Percentiles rank a stretch among this genome's conserved stretches.
Evolutionary conservation across 1,140 invertebrate genomes (phyloP).

Genomic region (Drosophila ironensis): DNA sequence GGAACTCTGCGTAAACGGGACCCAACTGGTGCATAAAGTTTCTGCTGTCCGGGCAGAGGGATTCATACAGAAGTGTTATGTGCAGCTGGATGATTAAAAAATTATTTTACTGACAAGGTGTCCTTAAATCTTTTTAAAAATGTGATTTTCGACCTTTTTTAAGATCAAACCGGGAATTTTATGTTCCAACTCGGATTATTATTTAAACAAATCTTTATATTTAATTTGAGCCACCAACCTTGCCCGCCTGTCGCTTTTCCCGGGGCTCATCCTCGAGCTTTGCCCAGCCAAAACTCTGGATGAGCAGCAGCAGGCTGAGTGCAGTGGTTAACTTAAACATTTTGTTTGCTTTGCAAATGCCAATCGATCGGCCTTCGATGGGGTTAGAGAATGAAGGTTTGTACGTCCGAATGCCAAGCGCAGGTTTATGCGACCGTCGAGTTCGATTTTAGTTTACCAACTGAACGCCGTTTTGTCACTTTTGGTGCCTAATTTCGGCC

Average conservation of each 20-base stretch:
- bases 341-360: not conserved
- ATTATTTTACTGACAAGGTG: not conserved
- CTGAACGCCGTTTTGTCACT: slow-evolving; percentile 62
- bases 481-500: slow-evolving; percentile 52
- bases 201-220: not conserved
- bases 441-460: slow-evolving; percentile 60
- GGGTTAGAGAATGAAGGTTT: slow-evolving; percentile 31
- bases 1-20: slow-evolving; percentile 82
- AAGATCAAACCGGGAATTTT: too few relatives aligned
- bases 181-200: too few relatives aligned
- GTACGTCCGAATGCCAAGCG: slow-evolving; percentile 35
- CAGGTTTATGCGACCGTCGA: slow-evolving; percentile 53
- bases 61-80: slow-evolving; percentile 88
- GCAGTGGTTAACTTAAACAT: slow-evolving; percentile 38
- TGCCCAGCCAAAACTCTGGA: slow-evolving; percentile 19
- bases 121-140: too few relatives aligned
- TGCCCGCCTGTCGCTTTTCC: slow-evolving; percentile 43
- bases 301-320: slow-evolving; percentile 24
- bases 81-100: slow-evolving; percentile 45
- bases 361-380: slow-evolving; percentile 63
- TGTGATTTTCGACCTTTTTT: too few relatives aligned
- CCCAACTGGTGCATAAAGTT: slow-evolving; percentile 86
- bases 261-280: slow-evolving; percentile 6
- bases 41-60: slow-evolving; percentile 90
- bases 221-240: slow-evolving; percentile 18